A percentile compares a stretch with the other conserved stretches of the same genome.
Conservation (phyloP, 2,888 invertebrate genomes). For the Limnephilus lunatus region DNA sequence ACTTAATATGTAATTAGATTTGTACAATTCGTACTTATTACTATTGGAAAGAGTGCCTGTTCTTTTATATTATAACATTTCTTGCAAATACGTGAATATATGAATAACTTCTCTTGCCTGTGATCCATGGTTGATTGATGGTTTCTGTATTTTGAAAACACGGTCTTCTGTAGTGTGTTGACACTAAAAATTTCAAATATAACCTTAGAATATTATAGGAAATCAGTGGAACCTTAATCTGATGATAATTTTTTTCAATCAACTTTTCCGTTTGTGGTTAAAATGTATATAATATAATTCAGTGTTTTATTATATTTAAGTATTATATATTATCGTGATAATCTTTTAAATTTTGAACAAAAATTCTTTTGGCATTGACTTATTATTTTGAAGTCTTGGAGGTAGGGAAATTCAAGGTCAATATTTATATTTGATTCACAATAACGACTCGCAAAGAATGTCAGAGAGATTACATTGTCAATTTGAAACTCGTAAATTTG, state of each 20-base stretch:
- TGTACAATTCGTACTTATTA: background rate
- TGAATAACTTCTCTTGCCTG: background rate
- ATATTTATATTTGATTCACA: background rate
- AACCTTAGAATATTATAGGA: background rate
- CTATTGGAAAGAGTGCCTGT: background rate
- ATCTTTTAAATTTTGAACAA: conserved; percentile 2
- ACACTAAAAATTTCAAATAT: background rate
- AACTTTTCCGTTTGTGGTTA: background rate
- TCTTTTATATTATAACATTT: background rate
- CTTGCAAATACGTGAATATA: background rate
- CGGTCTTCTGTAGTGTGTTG: background rate
- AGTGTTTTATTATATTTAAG: background rate
- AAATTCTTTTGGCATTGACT: background rate
- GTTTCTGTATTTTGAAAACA: background rate
- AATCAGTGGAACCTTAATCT: background rate
- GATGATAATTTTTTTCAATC: background rate
- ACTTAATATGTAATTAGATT: background rate
- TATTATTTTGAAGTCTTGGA: conserved; percentile 2
- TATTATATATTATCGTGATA: background rate
- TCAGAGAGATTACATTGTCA: conserved; percentile 2
- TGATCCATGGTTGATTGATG: conserved; percentile 2
- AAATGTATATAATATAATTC: background rate
- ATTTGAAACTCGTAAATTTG: background rate
- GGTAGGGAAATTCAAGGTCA: background rate
- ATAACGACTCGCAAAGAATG: background rate